A percentile compares a stretch with the other conserved stretches of the same genome.
Evolutionary conservation across 2,888 invertebrate species (phyloP).

Genomic region (Molanna angustata): DNA sequence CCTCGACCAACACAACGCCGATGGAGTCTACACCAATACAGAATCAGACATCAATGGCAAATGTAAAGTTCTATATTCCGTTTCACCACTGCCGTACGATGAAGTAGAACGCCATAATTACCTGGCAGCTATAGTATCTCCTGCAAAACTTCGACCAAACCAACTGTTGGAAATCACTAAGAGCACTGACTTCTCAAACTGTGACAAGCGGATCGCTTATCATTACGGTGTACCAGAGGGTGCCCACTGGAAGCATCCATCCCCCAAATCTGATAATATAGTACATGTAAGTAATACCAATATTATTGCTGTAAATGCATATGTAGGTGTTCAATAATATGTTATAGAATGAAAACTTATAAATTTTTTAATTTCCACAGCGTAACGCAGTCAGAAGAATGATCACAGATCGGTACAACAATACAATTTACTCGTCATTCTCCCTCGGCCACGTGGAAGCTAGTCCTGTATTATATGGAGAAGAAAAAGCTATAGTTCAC

Average conservation of each 20-base stretch:
- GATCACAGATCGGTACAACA: conserved; percentile 42
- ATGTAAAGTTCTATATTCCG: conserved; percentile 54
- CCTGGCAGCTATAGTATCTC: conserved; percentile 44
- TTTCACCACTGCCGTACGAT: conserved; percentile 48
- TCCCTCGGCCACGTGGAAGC: conserved; percentile 50
- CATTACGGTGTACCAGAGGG: conserved; percentile 50
- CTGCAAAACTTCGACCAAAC: conserved; percentile 32
- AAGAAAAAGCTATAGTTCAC: conserved; percentile 49
- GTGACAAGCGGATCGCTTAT: conserved; percentile 49
- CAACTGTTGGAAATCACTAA: conserved; percentile 43
- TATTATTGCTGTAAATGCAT: too few species aligned
- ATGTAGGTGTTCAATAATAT: too few species aligned
- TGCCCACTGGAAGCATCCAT: conserved; percentile 42
- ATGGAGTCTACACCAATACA: conserved; percentile 54
- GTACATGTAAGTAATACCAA: not conserved
- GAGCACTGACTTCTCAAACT: conserved; percentile 51
- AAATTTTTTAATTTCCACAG: conserved; percentile 41
- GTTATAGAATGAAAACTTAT: too few species aligned
- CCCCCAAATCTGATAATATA: conserved; percentile 27
- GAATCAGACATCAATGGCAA: conserved; percentile 58
- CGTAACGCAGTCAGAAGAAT: conserved; percentile 50
- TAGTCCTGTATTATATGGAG: conserved; percentile 45
- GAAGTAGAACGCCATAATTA: conserved; percentile 43
- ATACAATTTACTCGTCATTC: conserved; percentile 53
- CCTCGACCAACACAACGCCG: conserved; percentile 39